Evolutionary conservation across 2,113 vertebrate genomes (phyloP), one percentile per base, ranked within the genome.

Genomic region (Crotalus tigris): DNA sequence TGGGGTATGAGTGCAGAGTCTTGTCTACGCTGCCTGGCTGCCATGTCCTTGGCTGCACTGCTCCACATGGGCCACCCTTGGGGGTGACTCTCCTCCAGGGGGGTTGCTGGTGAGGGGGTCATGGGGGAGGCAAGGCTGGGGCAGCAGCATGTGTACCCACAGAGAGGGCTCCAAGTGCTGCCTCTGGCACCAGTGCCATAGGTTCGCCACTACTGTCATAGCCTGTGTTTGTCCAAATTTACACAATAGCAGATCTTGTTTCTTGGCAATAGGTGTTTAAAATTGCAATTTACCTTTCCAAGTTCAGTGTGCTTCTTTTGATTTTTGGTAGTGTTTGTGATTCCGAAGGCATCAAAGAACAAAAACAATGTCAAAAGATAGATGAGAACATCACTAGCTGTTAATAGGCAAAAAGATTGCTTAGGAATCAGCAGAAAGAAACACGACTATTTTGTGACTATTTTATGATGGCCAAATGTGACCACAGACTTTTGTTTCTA

Each of bases 401-500:
- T 85, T 23, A 6, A 86, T 19, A 54, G 86, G 49, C 33, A 44
- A 81, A 81, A 81, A 81, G 33, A 1, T 81, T 81, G 75, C 75
- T 81, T 81, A 81, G 75, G 75, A 81, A 44, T 44, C 75, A 44
- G 3, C 10, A 39, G 33, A 81, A 81, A 44, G 7, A 9, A 81
- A 9, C 17, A 44, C 39, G 33, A 75, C 5, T 19, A 24, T 44
- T 26, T 91, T 58, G 81, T 85, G 23, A 44, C 3, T 33, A 85
- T 85, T 39, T 58, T 39, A 13, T 57, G 24, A 33, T 2, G 29
- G 93, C 95, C 94, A 93, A 69, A 89, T 86, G 57, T 95, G 93
- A 97, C 49, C 87, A 89, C 94, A 94, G 59, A 55, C 93, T 95
- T 97, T 92, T 95, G 90, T 91, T 95, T 97, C 75, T 6, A 55